These are phyloP conservation scores for Aporrectodea caliginosa DNA, from an alignment of 1,140 invertebrate species.

Conservation along the genomic window DNA sequence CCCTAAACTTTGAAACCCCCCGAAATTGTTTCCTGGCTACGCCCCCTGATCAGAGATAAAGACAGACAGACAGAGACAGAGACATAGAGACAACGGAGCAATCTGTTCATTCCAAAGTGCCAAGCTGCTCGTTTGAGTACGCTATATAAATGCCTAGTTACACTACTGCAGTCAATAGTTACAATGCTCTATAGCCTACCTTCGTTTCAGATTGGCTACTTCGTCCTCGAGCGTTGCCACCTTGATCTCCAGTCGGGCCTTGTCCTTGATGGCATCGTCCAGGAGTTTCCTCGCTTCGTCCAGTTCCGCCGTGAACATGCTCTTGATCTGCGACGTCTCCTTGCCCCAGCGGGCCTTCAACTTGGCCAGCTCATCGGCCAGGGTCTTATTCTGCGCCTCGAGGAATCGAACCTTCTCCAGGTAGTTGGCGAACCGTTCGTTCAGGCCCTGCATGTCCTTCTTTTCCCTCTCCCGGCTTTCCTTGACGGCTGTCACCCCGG, in stretches of 20 bases:
- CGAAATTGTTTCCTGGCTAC: too few species aligned
- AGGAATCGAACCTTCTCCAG: conserved; percentile 28
- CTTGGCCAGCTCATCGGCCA: background rate
- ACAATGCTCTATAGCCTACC: too few species aligned
- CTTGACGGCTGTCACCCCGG: background rate
- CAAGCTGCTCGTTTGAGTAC: too few species aligned
- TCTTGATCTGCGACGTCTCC: conserved; percentile 9
- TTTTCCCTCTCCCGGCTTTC: conserved; percentile 26
- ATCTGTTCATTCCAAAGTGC: too few species aligned
- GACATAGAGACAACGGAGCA: too few species aligned
- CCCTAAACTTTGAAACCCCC: too few species aligned
- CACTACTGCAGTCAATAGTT: too few species aligned
- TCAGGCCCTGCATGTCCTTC: conserved; percentile 30
- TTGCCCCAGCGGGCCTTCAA: conserved; percentile 9
- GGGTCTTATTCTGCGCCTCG: conserved; percentile 24
- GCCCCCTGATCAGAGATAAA: too few species aligned
- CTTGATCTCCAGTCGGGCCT: conserved; percentile 4
- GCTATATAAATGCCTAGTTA: too few species aligned
- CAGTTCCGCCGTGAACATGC: conserved; percentile 17
- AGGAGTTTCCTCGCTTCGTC: conserved; percentile 4
- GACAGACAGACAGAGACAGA: too few species aligned
- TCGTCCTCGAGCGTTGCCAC: background rate
- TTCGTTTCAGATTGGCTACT: conserved; percentile 38
- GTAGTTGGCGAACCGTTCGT: conserved; percentile 27
- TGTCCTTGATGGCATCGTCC: conserved; percentile 9